Percentiles rank a stretch among this genome's conserved stretches.
These are phyloP conservation scores for Alcis repandata DNA, from an alignment of 2,888 invertebrate species.

Conservation along the genomic window DNA sequence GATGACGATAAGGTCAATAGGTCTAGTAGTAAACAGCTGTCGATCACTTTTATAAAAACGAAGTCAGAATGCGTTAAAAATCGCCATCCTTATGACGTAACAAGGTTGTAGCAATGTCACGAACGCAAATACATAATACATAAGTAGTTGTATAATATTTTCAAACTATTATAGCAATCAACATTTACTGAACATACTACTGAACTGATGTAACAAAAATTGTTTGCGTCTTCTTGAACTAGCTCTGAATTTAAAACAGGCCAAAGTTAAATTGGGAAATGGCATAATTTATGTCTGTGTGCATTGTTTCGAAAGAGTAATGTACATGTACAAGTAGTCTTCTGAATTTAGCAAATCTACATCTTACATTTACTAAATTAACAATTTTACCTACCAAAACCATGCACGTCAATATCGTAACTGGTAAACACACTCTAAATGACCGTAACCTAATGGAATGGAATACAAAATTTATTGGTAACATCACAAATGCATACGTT, in stretches of 20 bases:
- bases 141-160: conserved; percentile 6
- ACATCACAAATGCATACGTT: conserved; percentile 47
- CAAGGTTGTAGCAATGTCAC: conserved; percentile 54
- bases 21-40: conserved; percentile 59
- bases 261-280: conserved; percentile 35
- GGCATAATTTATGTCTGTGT: background rate
- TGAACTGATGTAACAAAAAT: background rate
- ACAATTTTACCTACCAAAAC: conserved; percentile 23
- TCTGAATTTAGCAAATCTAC: background rate
- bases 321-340: background rate
- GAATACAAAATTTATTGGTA: conserved; percentile 42
- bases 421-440: conserved; percentile 46
- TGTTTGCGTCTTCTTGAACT: background rate
- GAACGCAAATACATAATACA: conserved; percentile 38
- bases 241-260: conserved; percentile 29
- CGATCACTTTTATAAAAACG: conserved; percentile 52
- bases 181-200: background rate
- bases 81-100: conserved; percentile 51
- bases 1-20: conserved; percentile 57
- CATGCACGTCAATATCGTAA: conserved; percentile 36
- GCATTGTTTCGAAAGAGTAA: background rate
- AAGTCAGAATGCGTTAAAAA: conserved; percentile 31
- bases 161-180: background rate
- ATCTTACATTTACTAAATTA: conserved; percentile 2
- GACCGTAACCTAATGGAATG: conserved; percentile 45